Evolutionary conservation across 2,797 vertebrate species (phyloP).

Genomic region (Arctocebus calabarensis): DNA sequence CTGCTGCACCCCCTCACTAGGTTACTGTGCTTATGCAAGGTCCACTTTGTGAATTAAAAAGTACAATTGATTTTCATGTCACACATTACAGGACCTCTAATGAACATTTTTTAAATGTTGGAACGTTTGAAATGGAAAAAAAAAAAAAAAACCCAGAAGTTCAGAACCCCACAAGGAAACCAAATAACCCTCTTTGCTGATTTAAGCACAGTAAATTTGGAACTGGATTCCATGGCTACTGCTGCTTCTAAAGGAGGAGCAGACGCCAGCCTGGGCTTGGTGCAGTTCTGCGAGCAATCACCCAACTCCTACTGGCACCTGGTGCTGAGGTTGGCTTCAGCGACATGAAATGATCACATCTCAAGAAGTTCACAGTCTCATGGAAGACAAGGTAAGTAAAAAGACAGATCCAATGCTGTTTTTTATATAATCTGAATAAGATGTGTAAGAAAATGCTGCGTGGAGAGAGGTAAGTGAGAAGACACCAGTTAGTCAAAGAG

Average conservation of each 20-base stretch:
- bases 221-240: not conserved
- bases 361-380: rapidly evolving
- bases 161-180: not conserved
- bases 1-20: not conserved
- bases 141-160: not conserved
- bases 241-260: not conserved
- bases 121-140: not conserved
- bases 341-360: rapidly evolving
- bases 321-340: rapidly evolving
- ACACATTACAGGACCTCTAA: not conserved
- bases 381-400: not conserved
- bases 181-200: not conserved
- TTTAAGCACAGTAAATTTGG: not conserved
- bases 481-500: not conserved
- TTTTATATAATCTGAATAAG: not conserved
- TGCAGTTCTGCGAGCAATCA: too few species aligned
- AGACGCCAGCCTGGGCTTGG: rapidly evolving
- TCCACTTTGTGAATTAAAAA: not conserved
- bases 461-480: not conserved
- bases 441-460: not conserved
- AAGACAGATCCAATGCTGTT: rapidly evolving
- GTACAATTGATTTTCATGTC: not conserved
- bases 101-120: not conserved
- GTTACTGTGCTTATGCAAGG: not conserved
- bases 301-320: not conserved